Evolutionary conservation across 2,888 invertebrate genomes (phyloP), one percentile per base, ranked within the genome.

Genomic region (Sphaeridia pumilis): DNA sequence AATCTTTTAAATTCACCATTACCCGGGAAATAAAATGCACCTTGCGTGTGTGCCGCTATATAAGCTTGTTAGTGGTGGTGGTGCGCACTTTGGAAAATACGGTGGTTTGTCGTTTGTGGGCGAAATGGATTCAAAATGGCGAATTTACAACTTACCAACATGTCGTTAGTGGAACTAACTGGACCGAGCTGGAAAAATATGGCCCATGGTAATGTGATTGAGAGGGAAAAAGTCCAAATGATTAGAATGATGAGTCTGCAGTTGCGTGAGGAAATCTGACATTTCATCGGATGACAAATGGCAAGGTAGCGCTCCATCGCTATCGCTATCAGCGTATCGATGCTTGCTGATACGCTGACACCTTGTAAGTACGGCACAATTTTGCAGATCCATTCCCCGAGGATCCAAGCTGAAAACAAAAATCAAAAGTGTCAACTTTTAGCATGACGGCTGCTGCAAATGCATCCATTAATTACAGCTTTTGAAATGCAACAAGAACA

Each of bases 291-390:
- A 56, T 70, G 72, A 63, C 73, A 73, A 57, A 75, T 73, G 48
- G 74, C 73, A 34, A 73, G 66, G 60, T 71, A 76, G 66, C 76
- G 71, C 66, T 77, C 77, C 42, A 75, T 68, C 1, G 76, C 75
- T 43, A 77, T 76, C 47, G 76, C 76, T 46, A 76, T 75, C 46
- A 78, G 66, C 0, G 76, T 77, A 67, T 75, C 75, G 54, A 76
- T 75, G 2, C 76, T 76, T 17, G 76, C 77, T 58, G 74, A 74
- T 21, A 77, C 77, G 4, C 76, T 74, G 7, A 76, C 76, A 10
- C 76, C 77, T 67, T 78, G 77, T 2, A 77, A 68, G 65, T 75
- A 78, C 4, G 77, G 74, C 14, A 75, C 74, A 12, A 73, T 71
- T 66, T 76, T 77, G 67, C 77, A 77, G 67, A 76, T 72, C 57